phyloP scores from a whole-genome alignment of 2,113 vertebrate species.

The Hemiprocne comata region DNA sequence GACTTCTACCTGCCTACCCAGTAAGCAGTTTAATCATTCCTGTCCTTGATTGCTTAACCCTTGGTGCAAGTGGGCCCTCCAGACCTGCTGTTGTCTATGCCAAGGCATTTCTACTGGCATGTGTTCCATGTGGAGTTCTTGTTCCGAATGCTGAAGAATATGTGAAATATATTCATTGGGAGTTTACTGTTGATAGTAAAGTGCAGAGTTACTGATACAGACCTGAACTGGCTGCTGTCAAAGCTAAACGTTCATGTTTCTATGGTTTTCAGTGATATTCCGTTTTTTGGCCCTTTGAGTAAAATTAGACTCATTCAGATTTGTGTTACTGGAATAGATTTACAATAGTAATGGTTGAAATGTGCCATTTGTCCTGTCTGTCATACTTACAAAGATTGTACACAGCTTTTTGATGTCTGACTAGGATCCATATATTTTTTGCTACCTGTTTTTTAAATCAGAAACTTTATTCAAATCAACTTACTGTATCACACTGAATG shows the following conservation, averaged over 20 bases:
- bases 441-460: not conserved
- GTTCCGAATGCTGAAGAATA: not conserved
- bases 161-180: not conserved
- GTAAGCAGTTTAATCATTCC: conserved; percentile 77
- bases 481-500: not conserved
- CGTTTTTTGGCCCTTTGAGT: not conserved
- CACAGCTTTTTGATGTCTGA: not conserved
- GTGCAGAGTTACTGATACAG: not conserved
- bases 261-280: not conserved
- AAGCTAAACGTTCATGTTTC: not conserved
- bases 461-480: not conserved
- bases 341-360: not conserved
- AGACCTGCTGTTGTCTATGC: not conserved
- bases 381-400: not conserved
- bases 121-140: not conserved
- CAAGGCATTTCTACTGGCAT: not conserved
- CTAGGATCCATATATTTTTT: rapidly evolving
- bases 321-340: not conserved
- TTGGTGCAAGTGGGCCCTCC: not conserved
- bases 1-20: conserved; percentile 95
- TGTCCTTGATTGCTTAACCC: not conserved
- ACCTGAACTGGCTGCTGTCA: not conserved
- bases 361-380: not conserved
- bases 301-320: not conserved
- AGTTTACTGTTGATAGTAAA: not conserved